A percentile compares a stretch with the other conserved stretches of the same genome.
Conservation (phyloP, 2,113 vertebrate genomes). For the Eudyptes chrysolophus region DNA sequence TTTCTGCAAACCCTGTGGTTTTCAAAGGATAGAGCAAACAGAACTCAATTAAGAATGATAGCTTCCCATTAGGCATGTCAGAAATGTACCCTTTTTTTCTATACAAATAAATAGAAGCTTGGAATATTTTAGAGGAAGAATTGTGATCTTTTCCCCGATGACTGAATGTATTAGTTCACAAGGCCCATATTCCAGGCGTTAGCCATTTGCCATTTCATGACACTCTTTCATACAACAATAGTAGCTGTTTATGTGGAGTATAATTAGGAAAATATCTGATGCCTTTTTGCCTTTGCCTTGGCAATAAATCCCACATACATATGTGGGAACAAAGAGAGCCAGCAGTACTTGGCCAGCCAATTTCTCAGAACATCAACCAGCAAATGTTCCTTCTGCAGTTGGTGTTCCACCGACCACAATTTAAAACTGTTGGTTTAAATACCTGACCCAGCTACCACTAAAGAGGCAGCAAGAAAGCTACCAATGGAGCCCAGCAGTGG, state of each 20-base stretch:
- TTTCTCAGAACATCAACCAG: slow-evolving; percentile 55
- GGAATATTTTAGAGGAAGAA: slow-evolving; percentile 6
- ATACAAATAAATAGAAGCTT: background rate
- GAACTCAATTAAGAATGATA: slow-evolving; percentile 32
- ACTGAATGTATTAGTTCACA: background rate
- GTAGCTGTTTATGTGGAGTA: background rate
- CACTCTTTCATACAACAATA: background rate
- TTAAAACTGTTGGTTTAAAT: slow-evolving; percentile 8
- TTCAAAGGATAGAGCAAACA: slow-evolving; percentile 1
- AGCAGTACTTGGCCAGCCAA: slow-evolving; percentile 10
- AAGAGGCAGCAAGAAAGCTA: background rate
- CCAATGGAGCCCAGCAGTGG: background rate
- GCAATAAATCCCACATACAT: background rate
- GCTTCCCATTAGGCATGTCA: slow-evolving; percentile 12
- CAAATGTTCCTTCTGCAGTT: slow-evolving; percentile 18
- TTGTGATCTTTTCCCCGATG: background rate
- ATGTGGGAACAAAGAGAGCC: slow-evolving; percentile 27
- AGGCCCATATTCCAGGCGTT: background rate
- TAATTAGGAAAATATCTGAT: slow-evolving; percentile 29
- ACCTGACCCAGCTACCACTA: background rate
- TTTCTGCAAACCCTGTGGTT: background rate
- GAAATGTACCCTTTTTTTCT: background rate
- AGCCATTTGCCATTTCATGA: background rate
- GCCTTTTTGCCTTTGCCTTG: slow-evolving; percentile 28
- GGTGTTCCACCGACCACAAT: background rate